Base-by-base conservation (phyloP, 2,797 vertebrate genomes). In the Scolopax bukidnonensis region DNA sequence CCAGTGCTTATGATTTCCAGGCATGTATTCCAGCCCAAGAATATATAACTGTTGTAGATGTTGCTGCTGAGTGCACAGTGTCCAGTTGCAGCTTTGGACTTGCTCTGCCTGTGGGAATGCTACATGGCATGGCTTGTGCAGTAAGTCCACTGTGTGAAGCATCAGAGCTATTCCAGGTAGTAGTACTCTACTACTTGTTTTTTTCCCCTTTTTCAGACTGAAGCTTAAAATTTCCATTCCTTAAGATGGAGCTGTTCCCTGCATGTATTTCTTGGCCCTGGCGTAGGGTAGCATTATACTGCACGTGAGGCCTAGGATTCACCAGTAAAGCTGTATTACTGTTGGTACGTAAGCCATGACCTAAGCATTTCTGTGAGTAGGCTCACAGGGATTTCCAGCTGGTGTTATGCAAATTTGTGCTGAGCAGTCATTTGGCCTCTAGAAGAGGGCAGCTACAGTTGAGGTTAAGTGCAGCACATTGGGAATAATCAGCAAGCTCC, bases 91-190 rank as follows among this genome's bases (percentile, higher is more conserved):
- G 53, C 64, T 43, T 71, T 36, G 33, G 64, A n/a, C 32, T 41
- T 59, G 24, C 48, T 24, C 11, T 54, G 5, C 8, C 10, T 53
- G 38, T 88, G 48, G 67, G 41, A 67, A 53, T 20, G 33, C 43
- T 45, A 1, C 0, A 3, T 41, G 67, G 53, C 0, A 2, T 47
- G 73, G 53, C 48, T 74, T 2, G 1, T 43, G 53, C 32, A 40
- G 48, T 15, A 41, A 36, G 11, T 40, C 33, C 25, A 4, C 25
- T 57, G 48, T 15, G 8, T 2, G 30, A 36, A 25, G 25, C n/a
- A 23, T 51, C 50, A 32, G 60, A 68, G 24, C 12, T 33, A n/a
- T 30, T 75, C 51, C 33, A 38, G 56, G 28, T 10, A 50, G 28
- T 30, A 43, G 30, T 23, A 45, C 16, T 64, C 43, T 41, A 15